These are phyloP conservation scores for Alethe diademata DNA, from an alignment of 2,113 vertebrate genomes.

Conservation along the genomic window DNA sequence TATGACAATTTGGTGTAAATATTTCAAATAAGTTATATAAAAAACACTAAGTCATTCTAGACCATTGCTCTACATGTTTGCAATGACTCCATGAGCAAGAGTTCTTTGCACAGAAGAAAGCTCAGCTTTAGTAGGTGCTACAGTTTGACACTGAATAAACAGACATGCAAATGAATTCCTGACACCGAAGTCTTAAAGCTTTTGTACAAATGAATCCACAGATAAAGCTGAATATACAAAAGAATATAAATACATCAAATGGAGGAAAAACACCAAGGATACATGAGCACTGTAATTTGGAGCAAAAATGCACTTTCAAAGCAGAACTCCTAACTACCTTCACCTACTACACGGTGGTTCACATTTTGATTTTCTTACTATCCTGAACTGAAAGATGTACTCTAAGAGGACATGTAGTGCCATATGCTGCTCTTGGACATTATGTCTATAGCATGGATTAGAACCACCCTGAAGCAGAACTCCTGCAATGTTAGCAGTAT, in stretches of 20 bases:
- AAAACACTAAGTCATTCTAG: neutral
- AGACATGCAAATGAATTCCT: neutral
- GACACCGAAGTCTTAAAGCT: neutral
- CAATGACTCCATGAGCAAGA: neutral
- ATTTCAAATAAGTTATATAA: neutral
- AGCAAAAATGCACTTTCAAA: neutral
- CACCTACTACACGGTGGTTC: neutral
- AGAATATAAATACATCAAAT: neutral
- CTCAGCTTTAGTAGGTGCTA: neutral
- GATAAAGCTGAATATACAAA: neutral
- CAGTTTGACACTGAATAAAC: neutral
- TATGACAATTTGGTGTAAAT: neutral
- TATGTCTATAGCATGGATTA: accelerated
- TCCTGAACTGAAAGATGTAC: neutral
- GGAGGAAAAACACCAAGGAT: neutral
- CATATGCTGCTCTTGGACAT: neutral
- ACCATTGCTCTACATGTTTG: neutral
- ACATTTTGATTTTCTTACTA: neutral
- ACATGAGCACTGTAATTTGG: neutral
- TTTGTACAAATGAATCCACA: neutral
- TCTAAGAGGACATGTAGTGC: neutral
- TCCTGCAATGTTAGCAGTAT: neutral
- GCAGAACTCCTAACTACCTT: neutral
- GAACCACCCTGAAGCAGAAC: neutral
- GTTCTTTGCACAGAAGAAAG: neutral